Evolutionary conservation across 2,113 vertebrate species (phyloP).

Genomic region (Cranoglanis bouderius): DNA sequence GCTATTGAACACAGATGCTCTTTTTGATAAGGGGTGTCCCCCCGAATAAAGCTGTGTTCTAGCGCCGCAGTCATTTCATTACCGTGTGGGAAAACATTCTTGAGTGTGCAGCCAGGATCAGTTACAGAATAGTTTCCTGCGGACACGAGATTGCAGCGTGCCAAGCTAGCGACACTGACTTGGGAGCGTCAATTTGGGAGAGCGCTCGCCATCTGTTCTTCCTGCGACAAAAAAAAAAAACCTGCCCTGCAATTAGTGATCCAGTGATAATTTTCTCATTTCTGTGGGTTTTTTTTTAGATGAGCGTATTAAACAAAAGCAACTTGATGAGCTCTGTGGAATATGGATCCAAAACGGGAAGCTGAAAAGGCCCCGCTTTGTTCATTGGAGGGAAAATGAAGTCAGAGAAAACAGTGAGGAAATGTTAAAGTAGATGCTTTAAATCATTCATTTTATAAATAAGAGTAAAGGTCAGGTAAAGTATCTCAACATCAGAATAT

Average conservation of each 20-base stretch:
- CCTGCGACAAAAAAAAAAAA: slow-evolving; percentile 1
- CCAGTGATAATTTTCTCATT: not conserved
- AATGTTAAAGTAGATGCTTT: not conserved
- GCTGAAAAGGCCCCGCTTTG: not conserved
- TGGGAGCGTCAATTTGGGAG: slow-evolving; percentile 3
- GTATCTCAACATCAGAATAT: too few relatives aligned
- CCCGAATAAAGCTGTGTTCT: not conserved
- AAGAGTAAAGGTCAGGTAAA: not conserved
- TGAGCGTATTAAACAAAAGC: not conserved
- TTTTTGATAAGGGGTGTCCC: not conserved
- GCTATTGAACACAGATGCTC: not conserved
- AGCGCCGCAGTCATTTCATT: not conserved
- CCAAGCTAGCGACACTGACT: not conserved
- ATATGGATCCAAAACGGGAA: not conserved
- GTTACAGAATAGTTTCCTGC: slow-evolving; percentile 9
- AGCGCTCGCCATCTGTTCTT: slow-evolving; percentile 23
- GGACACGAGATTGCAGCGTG: not conserved
- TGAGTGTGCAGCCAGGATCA: slow-evolving; percentile 3
- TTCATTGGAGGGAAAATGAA: not conserved
- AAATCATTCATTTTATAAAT: not conserved
- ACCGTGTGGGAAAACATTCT: slow-evolving; percentile 5
- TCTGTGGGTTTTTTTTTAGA: not conserved
- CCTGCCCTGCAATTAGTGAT: not conserved
- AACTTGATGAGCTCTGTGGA: not conserved
- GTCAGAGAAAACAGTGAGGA: not conserved